Evolutionary conservation across 2,888 invertebrate genomes (phyloP), one percentile per base, ranked within the genome.

Genomic region (Epinotia brunnichana): DNA sequence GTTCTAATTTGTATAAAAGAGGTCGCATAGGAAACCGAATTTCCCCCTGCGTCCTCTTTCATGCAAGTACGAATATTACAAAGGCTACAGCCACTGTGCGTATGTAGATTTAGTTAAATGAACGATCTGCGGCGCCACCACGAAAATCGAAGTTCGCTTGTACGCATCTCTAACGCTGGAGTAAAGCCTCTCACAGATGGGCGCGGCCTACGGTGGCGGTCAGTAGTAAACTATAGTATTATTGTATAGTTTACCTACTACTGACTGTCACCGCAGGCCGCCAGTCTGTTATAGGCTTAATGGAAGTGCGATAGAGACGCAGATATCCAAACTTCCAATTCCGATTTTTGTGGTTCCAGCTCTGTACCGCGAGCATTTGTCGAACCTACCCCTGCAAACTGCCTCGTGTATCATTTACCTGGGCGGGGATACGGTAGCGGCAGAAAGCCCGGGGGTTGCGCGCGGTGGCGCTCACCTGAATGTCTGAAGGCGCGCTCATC

Each of bases 401-500:
- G 91, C 89, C 90, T 91, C 92, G 90, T 91, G 92, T 89, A 88
- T 90, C 89, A 92, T 91, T 93, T 93, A 92, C 92, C 92, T 92
- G 88, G 75, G 83, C 84, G 80, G 89, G 90, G 85, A 85, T 88
- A 85, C 87, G 90, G 92, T 90, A 90, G 90, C 91, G 87, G 90
- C 88, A 84, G 91, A 92, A 92, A 90, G 92, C 91, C 92, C 93
- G 87, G 90, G 93, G 87, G 91, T 93, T 87, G 91, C 91, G 91
- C 90, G 86, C 89, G 79, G 84, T 83, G 88, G 90, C 90, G 92
- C 92, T 93, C 92, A 94, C 94, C 94, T 94, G 93, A 88, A 95
- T 96, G 94, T 95, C 96, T 84, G 94, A 95, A 82, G 94, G 94
- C 87, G 93, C 94, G 87, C 94, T 94, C 90, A 94, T 91, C 81